Percentiles rank a stretch among this genome's conserved stretches.
These are phyloP conservation scores for Lathronympha strigana DNA, from an alignment of 2,888 invertebrate genomes.

Conservation along the genomic window DNA sequence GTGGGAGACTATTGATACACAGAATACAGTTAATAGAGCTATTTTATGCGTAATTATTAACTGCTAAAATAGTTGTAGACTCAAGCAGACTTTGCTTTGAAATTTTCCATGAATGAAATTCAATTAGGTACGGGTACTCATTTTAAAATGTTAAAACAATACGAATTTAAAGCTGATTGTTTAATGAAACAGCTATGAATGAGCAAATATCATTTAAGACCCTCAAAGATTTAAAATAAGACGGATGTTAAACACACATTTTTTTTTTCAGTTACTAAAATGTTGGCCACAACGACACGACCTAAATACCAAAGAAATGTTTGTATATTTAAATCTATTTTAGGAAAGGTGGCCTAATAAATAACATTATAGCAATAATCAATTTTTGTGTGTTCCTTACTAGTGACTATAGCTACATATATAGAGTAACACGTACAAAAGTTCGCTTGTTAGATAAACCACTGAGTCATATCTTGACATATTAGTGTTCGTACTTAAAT, in stretches of 20 bases:
- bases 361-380: too few species aligned
- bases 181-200: not conserved
- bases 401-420: too few species aligned
- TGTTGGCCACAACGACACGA: too few species aligned
- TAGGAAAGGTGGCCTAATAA: too few species aligned
- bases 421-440: too few species aligned
- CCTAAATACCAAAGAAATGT: too few species aligned
- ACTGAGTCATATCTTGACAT: too few species aligned
- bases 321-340: too few species aligned
- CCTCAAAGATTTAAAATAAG: not conserved
- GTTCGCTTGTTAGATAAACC: too few species aligned
- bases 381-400: too few species aligned
- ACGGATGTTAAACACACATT: slow-evolving; percentile 5
- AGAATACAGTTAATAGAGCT: not conserved
- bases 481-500: too few species aligned
- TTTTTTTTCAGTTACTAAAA: not conserved
- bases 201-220: slow-evolving; percentile 1
- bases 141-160: slow-evolving; percentile 11
- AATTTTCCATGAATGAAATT: not conserved
- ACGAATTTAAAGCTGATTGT: slow-evolving; percentile 4
- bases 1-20: not conserved
- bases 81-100: not conserved
- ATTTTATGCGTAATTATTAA: not conserved
- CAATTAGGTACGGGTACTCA: not conserved
- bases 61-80: not conserved